Evolutionary conservation across 2,113 vertebrate species (phyloP).

Genomic region (Furnarius figulus): DNA sequence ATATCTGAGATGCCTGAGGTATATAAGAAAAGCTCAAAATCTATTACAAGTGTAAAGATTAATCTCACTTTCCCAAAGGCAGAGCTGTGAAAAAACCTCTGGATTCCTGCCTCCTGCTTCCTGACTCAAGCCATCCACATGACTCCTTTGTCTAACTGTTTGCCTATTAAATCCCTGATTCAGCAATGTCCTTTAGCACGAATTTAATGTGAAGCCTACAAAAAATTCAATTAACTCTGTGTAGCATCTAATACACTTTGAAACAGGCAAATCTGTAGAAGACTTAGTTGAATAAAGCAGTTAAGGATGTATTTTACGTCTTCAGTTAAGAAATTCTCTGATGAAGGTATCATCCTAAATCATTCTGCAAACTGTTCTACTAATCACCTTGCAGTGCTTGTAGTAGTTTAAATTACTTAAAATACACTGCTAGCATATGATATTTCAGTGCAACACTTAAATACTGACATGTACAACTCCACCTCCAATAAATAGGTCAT

Average conservation of each 20-base stretch:
- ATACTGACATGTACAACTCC: background rate
- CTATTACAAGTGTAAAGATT: constrained; percentile 44
- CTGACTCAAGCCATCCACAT: background rate
- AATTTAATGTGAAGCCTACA: constrained; percentile 4
- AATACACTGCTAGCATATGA: background rate
- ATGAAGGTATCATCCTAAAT: background rate
- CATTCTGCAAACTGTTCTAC: background rate
- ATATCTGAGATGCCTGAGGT: constrained; percentile 25
- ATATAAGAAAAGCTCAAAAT: constrained; percentile 26
- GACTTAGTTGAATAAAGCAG: background rate
- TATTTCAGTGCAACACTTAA: background rate
- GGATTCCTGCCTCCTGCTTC: background rate
- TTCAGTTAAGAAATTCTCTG: background rate
- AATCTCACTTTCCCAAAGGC: constrained; percentile 49
- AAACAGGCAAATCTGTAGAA: background rate
- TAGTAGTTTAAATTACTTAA: background rate
- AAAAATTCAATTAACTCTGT: constrained; percentile 20
- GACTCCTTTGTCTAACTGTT: constrained; percentile 48
- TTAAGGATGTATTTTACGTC: background rate
- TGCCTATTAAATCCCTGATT: constrained; percentile 27
- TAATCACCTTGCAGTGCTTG: background rate
- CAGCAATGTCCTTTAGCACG: constrained; percentile 29
- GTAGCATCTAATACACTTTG: background rate
- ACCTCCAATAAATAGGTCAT: background rate
- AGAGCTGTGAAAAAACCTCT: background rate